Conservation (phyloP, 2,888 invertebrate genomes). For the Brenthis daphne region DNA sequence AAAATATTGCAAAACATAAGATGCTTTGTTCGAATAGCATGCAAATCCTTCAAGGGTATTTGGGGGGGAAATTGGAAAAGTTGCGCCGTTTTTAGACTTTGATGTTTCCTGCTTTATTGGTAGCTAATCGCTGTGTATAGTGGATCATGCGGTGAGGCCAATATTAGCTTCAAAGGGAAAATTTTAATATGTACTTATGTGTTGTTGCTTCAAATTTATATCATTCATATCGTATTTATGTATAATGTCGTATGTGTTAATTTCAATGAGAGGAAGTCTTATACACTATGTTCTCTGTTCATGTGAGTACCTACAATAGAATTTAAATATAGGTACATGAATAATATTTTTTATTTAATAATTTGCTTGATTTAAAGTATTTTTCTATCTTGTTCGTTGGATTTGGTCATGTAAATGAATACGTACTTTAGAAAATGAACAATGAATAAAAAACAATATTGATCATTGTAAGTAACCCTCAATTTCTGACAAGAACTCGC, state of each 20-base stretch:
- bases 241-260: no score
- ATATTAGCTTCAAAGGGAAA: conserved; percentile 30
- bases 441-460: no score
- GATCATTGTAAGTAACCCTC: not conserved
- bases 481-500: not conserved
- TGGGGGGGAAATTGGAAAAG: conserved; percentile 77
- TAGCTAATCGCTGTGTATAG: conserved; percentile 50
- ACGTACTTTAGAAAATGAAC: no score
- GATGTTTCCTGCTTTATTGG: conserved; percentile 62
- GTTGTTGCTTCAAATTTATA: conserved; percentile 2
- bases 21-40: conserved; percentile 65
- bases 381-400: no score
- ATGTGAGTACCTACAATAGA: no score
- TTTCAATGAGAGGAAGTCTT: no score
- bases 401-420: no score
- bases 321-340: no score
- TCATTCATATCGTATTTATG: not conserved
- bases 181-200: conserved; percentile 14
- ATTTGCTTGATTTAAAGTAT: no score
- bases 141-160: conserved; percentile 35
- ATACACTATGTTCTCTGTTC: no score
- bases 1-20: conserved; percentile 74
- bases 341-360: no score
- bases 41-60: conserved; percentile 77
- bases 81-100: conserved; percentile 62